Conservation (phyloP, 2,888 invertebrate genomes). For the Yponomeuta cagnagella region DNA sequence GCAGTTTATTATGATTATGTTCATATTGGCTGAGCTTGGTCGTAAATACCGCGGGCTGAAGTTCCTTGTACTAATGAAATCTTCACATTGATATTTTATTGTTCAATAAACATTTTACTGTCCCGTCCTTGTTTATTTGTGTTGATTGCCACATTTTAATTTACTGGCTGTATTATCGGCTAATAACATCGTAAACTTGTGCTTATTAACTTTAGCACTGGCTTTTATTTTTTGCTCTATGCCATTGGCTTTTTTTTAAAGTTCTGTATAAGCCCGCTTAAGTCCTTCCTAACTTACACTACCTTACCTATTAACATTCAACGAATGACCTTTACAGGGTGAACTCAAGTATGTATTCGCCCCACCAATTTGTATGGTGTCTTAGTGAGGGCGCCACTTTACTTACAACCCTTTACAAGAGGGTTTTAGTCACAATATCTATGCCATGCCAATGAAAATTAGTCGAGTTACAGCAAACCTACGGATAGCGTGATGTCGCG, state of each 20-base stretch:
- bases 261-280: not conserved
- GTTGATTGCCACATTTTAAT: constrained; percentile 24
- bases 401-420: not conserved
- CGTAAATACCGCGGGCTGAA: constrained; percentile 34
- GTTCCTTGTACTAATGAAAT: constrained; percentile 42
- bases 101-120: constrained; percentile 50
- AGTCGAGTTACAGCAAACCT: not conserved
- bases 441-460: not conserved
- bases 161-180: constrained; percentile 23
- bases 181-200: constrained; percentile 22
- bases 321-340: not conserved
- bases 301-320: not conserved
- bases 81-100: constrained; percentile 45
- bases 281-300: not conserved
- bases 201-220: constrained; percentile 3
- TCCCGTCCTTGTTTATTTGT: constrained; percentile 33
- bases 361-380: not conserved
- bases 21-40: constrained; percentile 21
- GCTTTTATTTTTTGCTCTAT: not conserved
- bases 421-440: not conserved
- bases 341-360: not conserved
- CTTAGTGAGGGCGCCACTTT: not conserved
- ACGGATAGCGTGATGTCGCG: not conserved
- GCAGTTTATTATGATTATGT: constrained; percentile 25
- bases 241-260: not conserved